phyloP scores from a whole-genome alignment of 2,888 invertebrate genomes.

The Ceramica pisi region DNA sequence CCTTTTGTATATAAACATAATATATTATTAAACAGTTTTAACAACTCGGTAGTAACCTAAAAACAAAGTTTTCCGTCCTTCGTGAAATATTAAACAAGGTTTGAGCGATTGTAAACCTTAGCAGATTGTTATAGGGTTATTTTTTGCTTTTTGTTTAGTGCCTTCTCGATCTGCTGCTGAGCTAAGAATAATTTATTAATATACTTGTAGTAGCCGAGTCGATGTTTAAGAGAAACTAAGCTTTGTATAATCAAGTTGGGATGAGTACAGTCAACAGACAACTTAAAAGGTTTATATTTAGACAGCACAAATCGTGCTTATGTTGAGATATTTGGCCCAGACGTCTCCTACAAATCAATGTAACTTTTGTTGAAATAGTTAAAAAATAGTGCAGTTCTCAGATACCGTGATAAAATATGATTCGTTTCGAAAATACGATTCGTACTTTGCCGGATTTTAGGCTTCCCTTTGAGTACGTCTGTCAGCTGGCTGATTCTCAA shows the following conservation, averaged over 20 bases:
- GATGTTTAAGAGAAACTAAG: constrained; percentile 11
- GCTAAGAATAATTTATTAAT: constrained; percentile 18
- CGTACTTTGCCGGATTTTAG: too few relatives aligned
- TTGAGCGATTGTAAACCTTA: constrained; percentile 12
- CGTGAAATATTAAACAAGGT: constrained; percentile 26
- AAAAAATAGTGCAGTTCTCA: too few relatives aligned
- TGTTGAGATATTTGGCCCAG: neutral
- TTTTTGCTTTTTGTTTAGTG: constrained; percentile 4
- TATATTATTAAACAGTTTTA: constrained; percentile 49
- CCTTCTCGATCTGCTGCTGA: constrained; percentile 9
- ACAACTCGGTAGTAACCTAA: constrained; percentile 24
- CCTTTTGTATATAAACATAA: constrained; percentile 27
- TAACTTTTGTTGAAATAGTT: too few relatives aligned
- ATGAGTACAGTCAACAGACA: neutral
- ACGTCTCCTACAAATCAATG: neutral
- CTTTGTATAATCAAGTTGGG: neutral
- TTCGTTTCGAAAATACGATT: too few relatives aligned
- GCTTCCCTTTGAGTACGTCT: too few relatives aligned
- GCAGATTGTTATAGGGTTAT: neutral
- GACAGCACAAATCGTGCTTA: neutral
- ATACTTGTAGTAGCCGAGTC: neutral
- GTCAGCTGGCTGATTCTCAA: too few relatives aligned
- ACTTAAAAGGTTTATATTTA: neutral
- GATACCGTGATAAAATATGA: too few relatives aligned
- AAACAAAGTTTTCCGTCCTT: constrained; percentile 40